Evolutionary conservation across 2,888 invertebrate species (phyloP).

Genomic region (Scaeva pyrastri): DNA sequence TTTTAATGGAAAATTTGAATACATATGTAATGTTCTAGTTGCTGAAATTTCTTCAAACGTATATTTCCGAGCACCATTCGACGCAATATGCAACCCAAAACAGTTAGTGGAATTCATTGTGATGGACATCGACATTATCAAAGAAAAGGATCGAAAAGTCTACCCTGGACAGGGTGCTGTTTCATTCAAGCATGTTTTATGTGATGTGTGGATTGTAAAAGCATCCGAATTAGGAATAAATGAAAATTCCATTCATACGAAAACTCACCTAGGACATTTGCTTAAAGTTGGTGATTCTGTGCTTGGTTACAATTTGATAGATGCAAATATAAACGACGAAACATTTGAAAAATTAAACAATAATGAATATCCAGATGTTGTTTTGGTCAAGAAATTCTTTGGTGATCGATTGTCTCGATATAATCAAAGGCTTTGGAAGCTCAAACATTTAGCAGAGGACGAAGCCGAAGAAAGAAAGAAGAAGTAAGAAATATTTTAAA

Average conservation of each 20-base stretch:
- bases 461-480: conserved; percentile 87
- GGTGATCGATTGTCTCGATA: conserved; percentile 89
- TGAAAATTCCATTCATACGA: conserved; percentile 92
- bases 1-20: too few relatives aligned
- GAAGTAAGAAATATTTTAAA: conserved; percentile 83
- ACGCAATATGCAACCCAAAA: conserved; percentile 94
- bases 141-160: conserved; percentile 88
- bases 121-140: conserved; percentile 92
- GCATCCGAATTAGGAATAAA: conserved; percentile 93
- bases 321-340: conserved; percentile 95
- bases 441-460: conserved; percentile 92
- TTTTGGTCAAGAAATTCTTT: conserved; percentile 97
- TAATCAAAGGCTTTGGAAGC: conserved; percentile 94
- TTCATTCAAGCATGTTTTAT: conserved; percentile 93
- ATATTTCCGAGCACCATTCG: conserved; percentile 95
- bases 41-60: conserved; percentile 92
- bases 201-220: conserved; percentile 97
- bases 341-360: conserved; percentile 93
- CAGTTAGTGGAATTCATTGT: conserved; percentile 96
- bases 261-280: conserved; percentile 97
- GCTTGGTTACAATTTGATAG: conserved; percentile 94
- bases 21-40: conserved; percentile 85
- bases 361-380: conserved; percentile 92
- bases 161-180: conserved; percentile 95
- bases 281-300: conserved; percentile 96